Base-by-base conservation (phyloP, 1,140 invertebrate genomes). In the Chironomus tepperi region DNA sequence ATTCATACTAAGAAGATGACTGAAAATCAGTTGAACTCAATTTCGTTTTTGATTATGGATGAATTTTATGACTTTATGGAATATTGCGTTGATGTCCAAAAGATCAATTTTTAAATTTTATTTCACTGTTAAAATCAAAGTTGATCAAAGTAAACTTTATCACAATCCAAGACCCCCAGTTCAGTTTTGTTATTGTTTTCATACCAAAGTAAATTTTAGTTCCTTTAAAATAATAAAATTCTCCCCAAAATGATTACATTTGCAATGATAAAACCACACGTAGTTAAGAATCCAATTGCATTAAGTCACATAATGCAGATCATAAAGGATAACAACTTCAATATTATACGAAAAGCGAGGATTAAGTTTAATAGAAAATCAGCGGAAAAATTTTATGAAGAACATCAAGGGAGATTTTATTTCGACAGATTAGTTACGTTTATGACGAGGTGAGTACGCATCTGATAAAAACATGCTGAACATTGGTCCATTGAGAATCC, bases 381-480 rank as follows among this genome's bases (percentile, higher is more conserved):
- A 77, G 93, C 92, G 9, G 86, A 89, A 79, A 81, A 86, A 70
- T 96, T 97, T 84, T 97, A 97, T 81, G 82, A 83, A 34, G 93
- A 96, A 80, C 95, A 97, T 81, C 86, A 87, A 79, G 85, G 87
- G 1, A 93, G 92, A 82, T 96, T 97, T 83, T 97, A 96, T 84
- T 96, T 90, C 78, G 91, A 95, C 79, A 86, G 95, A 74, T 83
- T 97, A 10, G 84, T 93, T 0, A 93, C 90, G 34, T 95, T 95
- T 78, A 96, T 97, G 91, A 85, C 86, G 74, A 92, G 91, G 91
- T 92, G 84, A 2, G 24, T 34, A 34, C 5, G 5, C 24, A 5
- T 34, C 5, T 34, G 24, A 34, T 34, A 2, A 34, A 2, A 34
- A 34, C 24, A 5, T 34, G 5, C 5, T 34, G 24, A 34, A 5